phyloP scores from a whole-genome alignment of 2,888 invertebrate genomes.

The Polydrusus tereticollis region DNA sequence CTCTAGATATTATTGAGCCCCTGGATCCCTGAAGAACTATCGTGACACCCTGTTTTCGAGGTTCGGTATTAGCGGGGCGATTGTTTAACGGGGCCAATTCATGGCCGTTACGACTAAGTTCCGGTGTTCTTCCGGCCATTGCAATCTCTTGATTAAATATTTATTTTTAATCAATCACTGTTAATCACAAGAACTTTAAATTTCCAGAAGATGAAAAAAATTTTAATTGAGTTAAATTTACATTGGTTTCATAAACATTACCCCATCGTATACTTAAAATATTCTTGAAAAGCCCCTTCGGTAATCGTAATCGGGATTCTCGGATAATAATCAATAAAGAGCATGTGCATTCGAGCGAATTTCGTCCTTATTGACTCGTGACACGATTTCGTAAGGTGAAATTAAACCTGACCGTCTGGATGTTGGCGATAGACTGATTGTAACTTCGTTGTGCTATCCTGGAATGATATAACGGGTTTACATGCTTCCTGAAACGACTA shows the following conservation, averaged over 20 bases:
- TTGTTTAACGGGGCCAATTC: slow-evolving; percentile 87
- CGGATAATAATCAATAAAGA: slow-evolving; percentile 48
- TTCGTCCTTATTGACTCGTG: slow-evolving; percentile 51
- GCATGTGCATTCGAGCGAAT: slow-evolving; percentile 53
- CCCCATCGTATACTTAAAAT: slow-evolving; percentile 30
- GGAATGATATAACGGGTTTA: slow-evolving; percentile 25
- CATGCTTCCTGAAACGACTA: slow-evolving; percentile 36
- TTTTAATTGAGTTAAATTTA: not conserved
- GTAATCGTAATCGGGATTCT: slow-evolving; percentile 32
- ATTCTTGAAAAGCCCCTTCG: slow-evolving; percentile 22
- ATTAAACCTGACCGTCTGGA: slow-evolving; percentile 37
- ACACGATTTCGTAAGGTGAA: slow-evolving; percentile 15
- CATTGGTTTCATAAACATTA: slow-evolving; percentile 6
- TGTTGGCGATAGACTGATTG: slow-evolving; percentile 46
- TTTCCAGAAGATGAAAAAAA: not conserved
- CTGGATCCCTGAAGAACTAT: slow-evolving; percentile 82
- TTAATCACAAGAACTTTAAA: not conserved
- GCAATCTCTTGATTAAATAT: not conserved
- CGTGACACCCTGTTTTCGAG: slow-evolving; percentile 74
- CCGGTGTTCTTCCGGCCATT: slow-evolving; percentile 63
- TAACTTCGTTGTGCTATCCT: slow-evolving; percentile 48
- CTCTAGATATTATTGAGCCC: slow-evolving; percentile 72
- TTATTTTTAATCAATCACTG: not conserved
- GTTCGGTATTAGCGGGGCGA: slow-evolving; percentile 65
- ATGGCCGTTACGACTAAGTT: slow-evolving; percentile 78